These are phyloP conservation scores for Chalcosyrphus nemorum DNA, from an alignment of 2,888 invertebrate genomes.

Conservation along the genomic window DNA sequence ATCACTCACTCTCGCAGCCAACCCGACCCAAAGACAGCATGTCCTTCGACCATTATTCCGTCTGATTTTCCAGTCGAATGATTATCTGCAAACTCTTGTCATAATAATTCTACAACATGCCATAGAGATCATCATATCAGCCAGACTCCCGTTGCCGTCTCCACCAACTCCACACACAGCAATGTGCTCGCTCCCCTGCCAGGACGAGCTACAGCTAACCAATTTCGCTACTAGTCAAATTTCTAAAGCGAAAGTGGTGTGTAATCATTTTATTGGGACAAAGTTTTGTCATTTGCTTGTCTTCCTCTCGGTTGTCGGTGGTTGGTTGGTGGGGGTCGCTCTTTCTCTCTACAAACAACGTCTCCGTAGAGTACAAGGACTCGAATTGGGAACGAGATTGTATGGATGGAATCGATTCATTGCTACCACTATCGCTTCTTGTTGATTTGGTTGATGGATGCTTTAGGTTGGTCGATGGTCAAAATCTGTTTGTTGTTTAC, in stretches of 20 bases:
- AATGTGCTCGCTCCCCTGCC: background rate
- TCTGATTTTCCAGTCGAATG: conserved; percentile 54
- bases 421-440: conserved; percentile 61
- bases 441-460: conserved; percentile 70
- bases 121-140: conserved; percentile 44
- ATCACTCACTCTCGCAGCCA: background rate
- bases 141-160: background rate
- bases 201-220: background rate
- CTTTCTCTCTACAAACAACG: conserved; percentile 14
- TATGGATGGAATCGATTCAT: conserved; percentile 56
- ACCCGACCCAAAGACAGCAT: background rate
- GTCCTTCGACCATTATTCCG: conserved; percentile 48
- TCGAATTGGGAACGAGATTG: background rate
- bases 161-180: background rate
- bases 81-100: conserved; percentile 47
- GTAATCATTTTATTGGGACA: conserved; percentile 69
- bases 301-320: conserved; percentile 20
- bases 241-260: conserved; percentile 68
- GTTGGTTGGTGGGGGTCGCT: background rate
- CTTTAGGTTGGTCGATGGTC: conserved; percentile 56
- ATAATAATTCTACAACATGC: conserved; percentile 57
- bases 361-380: conserved; percentile 20
- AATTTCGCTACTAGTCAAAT: conserved; percentile 51
- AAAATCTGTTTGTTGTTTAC: conserved; percentile 71
- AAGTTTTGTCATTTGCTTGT: conserved; percentile 68